Conservation (phyloP, 2,797 vertebrate genomes). For the Xenopus petersii region DNA sequence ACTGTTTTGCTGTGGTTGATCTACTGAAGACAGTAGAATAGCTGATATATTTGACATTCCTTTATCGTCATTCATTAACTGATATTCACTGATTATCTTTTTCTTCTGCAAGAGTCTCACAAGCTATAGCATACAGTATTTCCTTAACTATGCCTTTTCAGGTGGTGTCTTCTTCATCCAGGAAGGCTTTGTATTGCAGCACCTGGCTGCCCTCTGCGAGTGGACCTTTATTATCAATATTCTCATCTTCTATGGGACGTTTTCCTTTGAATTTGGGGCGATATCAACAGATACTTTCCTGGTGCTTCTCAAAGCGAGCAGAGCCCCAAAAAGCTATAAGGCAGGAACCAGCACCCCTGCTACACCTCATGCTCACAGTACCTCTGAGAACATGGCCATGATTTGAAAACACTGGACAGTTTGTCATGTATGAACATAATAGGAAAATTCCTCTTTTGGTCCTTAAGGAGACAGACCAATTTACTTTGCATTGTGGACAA, state of each 20-base stretch:
- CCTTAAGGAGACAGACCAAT: neutral
- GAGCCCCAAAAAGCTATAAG: constrained; percentile 59
- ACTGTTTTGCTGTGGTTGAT: no score
- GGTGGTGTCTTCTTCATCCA: constrained; percentile 76
- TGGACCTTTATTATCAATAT: constrained; percentile 76
- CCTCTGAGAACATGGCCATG: constrained; percentile 9
- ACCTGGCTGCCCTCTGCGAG: constrained; percentile 76
- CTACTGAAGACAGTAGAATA: neutral
- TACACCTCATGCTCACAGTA: constrained; percentile 12
- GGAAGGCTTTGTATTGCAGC: constrained; percentile 74
- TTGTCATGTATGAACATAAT: neutral
- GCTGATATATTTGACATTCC: neutral
- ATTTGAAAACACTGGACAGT: constrained; percentile 24
- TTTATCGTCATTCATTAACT: no score
- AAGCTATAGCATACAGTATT: neutral
- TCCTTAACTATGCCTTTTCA: constrained; percentile 64
- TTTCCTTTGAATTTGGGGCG: constrained; percentile 72
- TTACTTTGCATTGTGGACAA: constrained; percentile 1
- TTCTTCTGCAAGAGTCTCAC: neutral
- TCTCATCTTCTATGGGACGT: constrained; percentile 77
- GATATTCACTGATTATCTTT: no score
- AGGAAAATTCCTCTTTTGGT: constrained; percentile 9
- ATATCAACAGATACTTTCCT: constrained; percentile 72
- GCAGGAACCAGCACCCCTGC: constrained; percentile 34
- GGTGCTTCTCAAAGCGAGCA: constrained; percentile 63